Evolutionary conservation across 2,113 vertebrate species (phyloP).

Genomic region (Syrrhaptes paradoxus): DNA sequence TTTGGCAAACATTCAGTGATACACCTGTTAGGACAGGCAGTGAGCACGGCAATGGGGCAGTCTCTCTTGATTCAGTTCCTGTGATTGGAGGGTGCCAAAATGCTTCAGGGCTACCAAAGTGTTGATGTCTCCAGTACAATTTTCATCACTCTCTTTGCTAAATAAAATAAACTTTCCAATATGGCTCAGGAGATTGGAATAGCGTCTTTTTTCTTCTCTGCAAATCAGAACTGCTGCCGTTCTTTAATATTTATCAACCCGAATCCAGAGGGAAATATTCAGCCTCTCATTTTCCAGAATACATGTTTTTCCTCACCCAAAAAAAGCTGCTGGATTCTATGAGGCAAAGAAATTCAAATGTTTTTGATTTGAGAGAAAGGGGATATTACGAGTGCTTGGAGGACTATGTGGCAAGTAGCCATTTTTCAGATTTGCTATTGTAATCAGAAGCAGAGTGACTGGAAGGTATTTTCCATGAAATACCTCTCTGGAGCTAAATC

Average conservation of each 20-base stretch:
- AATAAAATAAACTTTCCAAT: conserved; percentile 67
- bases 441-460: conserved; percentile 46
- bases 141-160: conserved; percentile 53
- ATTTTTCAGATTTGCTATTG: conserved; percentile 35
- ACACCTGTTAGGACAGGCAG: conserved; percentile 55
- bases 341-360: conserved; percentile 43
- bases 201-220: conserved; percentile 32
- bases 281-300: conserved; percentile 20
- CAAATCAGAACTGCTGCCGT: conserved; percentile 45
- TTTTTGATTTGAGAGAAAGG: neutral
- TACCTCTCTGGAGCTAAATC: conserved; percentile 27
- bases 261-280: conserved; percentile 59
- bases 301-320: neutral
- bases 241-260: conserved; percentile 66
- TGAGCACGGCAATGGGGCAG: neutral
- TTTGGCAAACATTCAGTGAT: neutral
- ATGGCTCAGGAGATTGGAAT: conserved; percentile 52
- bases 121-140: conserved; percentile 49
- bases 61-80: neutral
- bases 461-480: conserved; percentile 48
- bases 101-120: conserved; percentile 56
- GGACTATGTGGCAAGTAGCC: conserved; percentile 17
- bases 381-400: conserved; percentile 11
- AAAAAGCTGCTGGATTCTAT: conserved; percentile 21
- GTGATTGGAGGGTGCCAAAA: conserved; percentile 44